A percentile compares a stretch with the other conserved stretches of the same genome.
These are phyloP conservation scores for Glaucomys volans DNA, from an alignment of 2,113 vertebrate genomes.

Conservation along the genomic window DNA sequence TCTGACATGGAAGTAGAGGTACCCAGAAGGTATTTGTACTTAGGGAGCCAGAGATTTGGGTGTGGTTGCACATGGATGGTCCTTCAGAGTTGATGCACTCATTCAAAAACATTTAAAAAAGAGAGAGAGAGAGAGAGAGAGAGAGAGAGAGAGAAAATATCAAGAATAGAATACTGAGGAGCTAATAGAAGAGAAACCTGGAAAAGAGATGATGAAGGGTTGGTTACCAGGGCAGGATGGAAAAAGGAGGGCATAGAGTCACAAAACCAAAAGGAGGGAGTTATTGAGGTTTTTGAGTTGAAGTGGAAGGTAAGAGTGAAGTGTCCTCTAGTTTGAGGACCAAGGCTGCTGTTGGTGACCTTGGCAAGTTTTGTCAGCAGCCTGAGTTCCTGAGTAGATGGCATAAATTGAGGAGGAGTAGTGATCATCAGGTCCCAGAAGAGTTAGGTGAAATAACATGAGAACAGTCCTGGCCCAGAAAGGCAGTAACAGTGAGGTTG, in stretches of 20 bases:
- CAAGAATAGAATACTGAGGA: neutral
- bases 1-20: neutral
- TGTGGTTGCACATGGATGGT: neutral
- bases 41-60: neutral
- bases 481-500: neutral
- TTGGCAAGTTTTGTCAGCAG: too few relatives aligned
- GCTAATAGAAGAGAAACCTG: neutral
- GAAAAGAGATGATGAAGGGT: neutral
- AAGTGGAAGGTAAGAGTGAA: neutral
- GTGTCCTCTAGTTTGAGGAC: neutral
- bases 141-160: neutral
- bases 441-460: too few relatives aligned
- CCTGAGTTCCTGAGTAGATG: too few relatives aligned
- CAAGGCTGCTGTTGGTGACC: neutral
- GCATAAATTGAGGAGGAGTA: neutral
- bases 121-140: too few relatives aligned
- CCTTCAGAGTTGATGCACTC: neutral
- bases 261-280: neutral
- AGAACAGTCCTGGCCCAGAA: neutral
- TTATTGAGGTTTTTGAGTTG: neutral
- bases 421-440: neutral
- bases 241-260: neutral
- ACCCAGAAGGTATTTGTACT: too few relatives aligned
- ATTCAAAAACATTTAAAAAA: neutral
- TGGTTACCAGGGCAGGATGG: fast-evolving